Evolutionary conservation across 2,888 invertebrate genomes (phyloP).

Genomic region (Entomobrya multifasciata): DNA sequence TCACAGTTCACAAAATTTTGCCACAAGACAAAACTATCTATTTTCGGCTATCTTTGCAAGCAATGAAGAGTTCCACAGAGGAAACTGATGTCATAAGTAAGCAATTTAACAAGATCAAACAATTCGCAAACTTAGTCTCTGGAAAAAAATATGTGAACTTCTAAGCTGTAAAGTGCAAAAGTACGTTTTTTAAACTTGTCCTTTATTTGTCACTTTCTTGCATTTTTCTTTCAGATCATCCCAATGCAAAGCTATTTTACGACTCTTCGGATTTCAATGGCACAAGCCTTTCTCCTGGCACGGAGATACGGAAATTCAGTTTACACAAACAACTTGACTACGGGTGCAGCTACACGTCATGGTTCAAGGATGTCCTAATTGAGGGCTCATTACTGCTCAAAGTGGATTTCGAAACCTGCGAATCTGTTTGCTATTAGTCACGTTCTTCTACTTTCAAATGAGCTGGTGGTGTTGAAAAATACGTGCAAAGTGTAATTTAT

Average conservation of each 20-base stretch:
- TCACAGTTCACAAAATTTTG: conserved; percentile 49
- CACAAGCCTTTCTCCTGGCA: background rate
- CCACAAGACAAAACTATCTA: conserved; percentile 45
- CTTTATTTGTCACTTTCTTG: no score
- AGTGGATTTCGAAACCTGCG: conserved; percentile 60
- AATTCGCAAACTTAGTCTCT: no score
- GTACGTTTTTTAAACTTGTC: no score
- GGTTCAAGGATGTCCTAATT: conserved; percentile 60
- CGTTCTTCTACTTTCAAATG: conserved; percentile 25
- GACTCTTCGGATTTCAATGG: conserved; percentile 23
- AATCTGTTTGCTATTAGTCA: conserved; percentile 46
- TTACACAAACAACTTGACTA: conserved; percentile 62
- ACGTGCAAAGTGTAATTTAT: no score
- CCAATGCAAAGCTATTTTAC: conserved; percentile 48
- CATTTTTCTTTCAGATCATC: conserved; percentile 34
- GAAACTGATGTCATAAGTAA: conserved; percentile 62
- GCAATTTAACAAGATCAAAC: background rate
- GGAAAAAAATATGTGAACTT: no score
- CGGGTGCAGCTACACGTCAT: conserved; percentile 54
- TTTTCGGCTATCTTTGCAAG: conserved; percentile 23
- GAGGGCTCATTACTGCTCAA: conserved; percentile 56
- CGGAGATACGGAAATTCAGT: conserved; percentile 37
- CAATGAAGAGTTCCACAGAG: conserved; percentile 42
- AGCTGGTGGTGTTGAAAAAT: conserved; percentile 28
- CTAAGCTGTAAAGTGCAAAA: no score